Evolutionary conservation across 1,140 invertebrate species (phyloP).

Genomic region (Pentalonia nigronervosa): DNA sequence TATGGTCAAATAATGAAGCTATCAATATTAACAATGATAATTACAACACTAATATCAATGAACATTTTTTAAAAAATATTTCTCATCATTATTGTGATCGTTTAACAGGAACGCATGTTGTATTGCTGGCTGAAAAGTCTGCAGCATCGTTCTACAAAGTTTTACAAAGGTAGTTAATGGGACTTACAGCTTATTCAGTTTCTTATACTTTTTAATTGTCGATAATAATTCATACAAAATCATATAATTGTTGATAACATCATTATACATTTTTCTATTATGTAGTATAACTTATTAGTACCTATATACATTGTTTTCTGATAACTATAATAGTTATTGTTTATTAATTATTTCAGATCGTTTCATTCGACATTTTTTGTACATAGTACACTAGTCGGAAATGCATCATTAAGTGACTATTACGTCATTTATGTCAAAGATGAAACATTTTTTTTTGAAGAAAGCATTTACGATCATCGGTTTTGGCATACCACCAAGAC

Average conservation of each 20-base stretch:
- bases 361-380: slow-evolving; percentile 40
- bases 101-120: not conserved
- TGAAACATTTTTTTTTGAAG: not conserved
- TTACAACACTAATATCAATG: not conserved
- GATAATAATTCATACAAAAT: not conserved
- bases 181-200: not conserved
- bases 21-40: not conserved
- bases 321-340: not conserved
- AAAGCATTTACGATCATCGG: not conserved
- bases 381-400: not conserved
- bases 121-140: slow-evolving; percentile 14
- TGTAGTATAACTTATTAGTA: not conserved
- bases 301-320: not conserved
- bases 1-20: not conserved
- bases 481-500: slow-evolving; percentile 37
- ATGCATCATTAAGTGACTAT: not conserved
- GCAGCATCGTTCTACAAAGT: slow-evolving; percentile 4
- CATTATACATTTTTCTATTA: too few species aligned
- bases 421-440: not conserved
- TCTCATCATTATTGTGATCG: slow-evolving; percentile 28
- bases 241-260: not conserved
- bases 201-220: not conserved
- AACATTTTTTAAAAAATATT: not conserved
- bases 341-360: slow-evolving; percentile 35
- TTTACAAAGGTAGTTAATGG: slow-evolving; percentile 19